Percentiles rank a stretch among this genome's conserved stretches.
Conservation (phyloP, 2,113 vertebrate species). For the Morone chrysops region DNA sequence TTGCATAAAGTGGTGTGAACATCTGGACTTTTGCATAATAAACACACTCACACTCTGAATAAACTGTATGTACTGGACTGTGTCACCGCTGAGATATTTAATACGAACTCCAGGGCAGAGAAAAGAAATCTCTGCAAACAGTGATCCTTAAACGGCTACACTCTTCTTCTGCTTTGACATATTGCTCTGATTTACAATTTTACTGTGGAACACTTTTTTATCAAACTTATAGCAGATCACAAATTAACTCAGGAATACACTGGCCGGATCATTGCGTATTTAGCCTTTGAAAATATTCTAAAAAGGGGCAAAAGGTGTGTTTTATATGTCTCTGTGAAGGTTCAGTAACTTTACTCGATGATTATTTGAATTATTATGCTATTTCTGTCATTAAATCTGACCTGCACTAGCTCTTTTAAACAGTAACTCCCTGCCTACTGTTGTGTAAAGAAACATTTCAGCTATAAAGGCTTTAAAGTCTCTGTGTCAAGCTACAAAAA, state of each 20-base stretch:
- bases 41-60: constrained; percentile 93
- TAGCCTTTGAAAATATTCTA: not conserved
- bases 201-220: constrained; percentile 72
- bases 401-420: not conserved
- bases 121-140: constrained; percentile 88
- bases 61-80: constrained; percentile 87
- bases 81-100: constrained; percentile 89
- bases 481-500: not conserved
- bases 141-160: constrained; percentile 91
- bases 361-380: not conserved
- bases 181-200: constrained; percentile 94
- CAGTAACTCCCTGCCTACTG: not conserved
- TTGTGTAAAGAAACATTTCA: no score
- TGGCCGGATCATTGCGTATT: not conserved
- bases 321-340: not conserved
- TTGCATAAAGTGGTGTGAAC: constrained; percentile 94
- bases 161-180: constrained; percentile 87
- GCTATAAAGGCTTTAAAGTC: not conserved
- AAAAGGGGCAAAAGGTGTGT: not conserved
- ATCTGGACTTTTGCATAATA: constrained; percentile 95
- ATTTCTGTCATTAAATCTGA: not conserved
- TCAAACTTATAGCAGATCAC: constrained; percentile 88
- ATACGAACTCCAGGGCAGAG: constrained; percentile 87
- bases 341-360: not conserved
- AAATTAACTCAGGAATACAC: constrained; percentile 68